A percentile compares a stretch with the other conserved stretches of the same genome.
These are phyloP conservation scores for Phacellophora camtschatica DNA, from an alignment of 30 jellyfish, hydroid and myxozoan species.

Conservation along the genomic window DNA sequence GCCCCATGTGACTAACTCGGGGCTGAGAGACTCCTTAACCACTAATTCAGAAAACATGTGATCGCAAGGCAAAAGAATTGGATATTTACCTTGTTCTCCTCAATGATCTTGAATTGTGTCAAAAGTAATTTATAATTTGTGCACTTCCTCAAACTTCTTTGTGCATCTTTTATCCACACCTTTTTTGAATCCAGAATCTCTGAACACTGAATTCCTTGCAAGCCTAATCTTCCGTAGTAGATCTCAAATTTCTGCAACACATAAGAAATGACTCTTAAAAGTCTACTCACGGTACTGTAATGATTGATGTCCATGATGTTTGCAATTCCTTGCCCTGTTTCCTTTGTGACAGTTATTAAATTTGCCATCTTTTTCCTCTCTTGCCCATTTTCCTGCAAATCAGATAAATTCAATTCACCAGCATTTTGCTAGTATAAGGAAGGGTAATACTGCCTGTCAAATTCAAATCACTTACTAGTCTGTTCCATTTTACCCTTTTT, in stretches of 20 bases:
- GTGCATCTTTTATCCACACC: conserved; percentile 28
- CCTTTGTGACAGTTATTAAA: not conserved
- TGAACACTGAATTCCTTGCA: not conserved
- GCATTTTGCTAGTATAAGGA: not conserved
- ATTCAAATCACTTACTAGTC: conserved; percentile 5
- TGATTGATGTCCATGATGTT: conserved; percentile 1
- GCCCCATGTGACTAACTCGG: conserved; percentile 13
- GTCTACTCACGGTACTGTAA: conserved; percentile 5
- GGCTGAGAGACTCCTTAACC: conserved; percentile 3
- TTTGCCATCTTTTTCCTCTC: conserved; percentile 9
- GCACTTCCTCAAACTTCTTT: not conserved
- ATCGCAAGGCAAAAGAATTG: conserved; percentile 32
- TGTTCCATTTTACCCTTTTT: not conserved
- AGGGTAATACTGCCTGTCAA: not conserved
- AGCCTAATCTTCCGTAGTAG: not conserved
- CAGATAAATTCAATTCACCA: not conserved
- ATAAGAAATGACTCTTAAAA: conserved; percentile 22
- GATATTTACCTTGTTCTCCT: not conserved
- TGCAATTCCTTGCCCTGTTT: not conserved
- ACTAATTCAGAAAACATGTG: conserved; percentile 11
- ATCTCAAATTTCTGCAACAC: not conserved
- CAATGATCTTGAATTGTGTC: not conserved
- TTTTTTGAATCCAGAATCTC: conserved; percentile 27
- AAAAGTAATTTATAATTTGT: not conserved
- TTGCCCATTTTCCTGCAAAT: not conserved